phyloP scores from a whole-genome alignment of 2,797 vertebrate species.

The Sebastes itinus region DNA sequence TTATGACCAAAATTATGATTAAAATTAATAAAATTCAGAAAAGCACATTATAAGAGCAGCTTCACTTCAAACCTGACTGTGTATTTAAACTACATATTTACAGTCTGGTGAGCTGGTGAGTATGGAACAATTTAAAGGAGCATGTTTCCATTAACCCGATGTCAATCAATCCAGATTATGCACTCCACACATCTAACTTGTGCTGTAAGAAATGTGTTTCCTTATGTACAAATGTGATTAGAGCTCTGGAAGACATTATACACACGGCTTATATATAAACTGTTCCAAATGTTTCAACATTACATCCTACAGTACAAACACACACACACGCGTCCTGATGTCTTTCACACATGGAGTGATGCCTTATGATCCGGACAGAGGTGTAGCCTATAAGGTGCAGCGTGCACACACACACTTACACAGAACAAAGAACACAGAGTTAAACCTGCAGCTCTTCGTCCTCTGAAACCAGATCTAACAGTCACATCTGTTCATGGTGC shows the following conservation, averaged over 20 bases:
- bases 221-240: neutral
- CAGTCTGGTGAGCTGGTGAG: neutral
- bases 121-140: neutral
- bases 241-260: neutral
- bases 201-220: neutral
- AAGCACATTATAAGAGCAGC: neutral
- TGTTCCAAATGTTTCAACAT: conserved; percentile 6
- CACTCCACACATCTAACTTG: neutral
- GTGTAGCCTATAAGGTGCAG: neutral
- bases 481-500: neutral
- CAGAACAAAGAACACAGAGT: neutral
- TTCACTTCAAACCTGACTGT: neutral
- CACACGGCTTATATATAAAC: neutral
- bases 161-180: neutral
- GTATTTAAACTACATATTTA: neutral
- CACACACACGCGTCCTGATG: neutral
- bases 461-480: conserved; percentile 14
- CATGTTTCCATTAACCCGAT: neutral
- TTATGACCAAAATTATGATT: neutral
- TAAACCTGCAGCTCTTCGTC: neutral
- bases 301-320: neutral
- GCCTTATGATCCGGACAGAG: neutral
- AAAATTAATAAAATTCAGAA: fast-evolving
- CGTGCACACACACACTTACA: neutral
- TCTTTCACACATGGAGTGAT: neutral